Base-by-base conservation (phyloP, 92 coral and sea anemone species). In the Actinernus sp. region DNA sequence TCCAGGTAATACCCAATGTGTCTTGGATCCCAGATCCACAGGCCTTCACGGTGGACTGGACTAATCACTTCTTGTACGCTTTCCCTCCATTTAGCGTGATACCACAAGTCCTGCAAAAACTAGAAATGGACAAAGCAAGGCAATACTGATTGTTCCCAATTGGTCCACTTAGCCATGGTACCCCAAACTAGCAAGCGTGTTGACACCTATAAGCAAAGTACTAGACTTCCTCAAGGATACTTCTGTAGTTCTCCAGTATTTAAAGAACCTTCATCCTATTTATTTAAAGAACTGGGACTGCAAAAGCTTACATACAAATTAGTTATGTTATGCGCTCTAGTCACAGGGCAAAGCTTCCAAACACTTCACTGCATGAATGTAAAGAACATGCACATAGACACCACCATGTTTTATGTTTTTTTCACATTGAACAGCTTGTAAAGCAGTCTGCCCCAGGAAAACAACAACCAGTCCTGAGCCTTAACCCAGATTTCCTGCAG, bases 111-210 rank as follows among this genome's bases (percentile, higher is more conserved):
- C 31, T 81, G 60, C 69, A 64, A 53, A 73, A 45, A 28, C 21
- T 73, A 55, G 55, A 72, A 59, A 56, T 32, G 20, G 69, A 55
- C 33, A 74, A 82, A 26, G 64, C 76, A 16, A 74, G 26, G 78
- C 71, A 1, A 58, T 82, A 36, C 30, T 66, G 74, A 40, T 74
- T 56, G 73, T 64, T 25, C 73, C 89, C 62, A 66, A 65, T 20
- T 83, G 69, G 84, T 41, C 84, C 34, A 66, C 87, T 21, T 73
- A 78, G 51, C 58, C 76, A 37, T 85, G 87, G 92, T 85, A 71
- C 70, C 72, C 74, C 3, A 51, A 71, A n/a, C 38, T 84, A 41
- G 56, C 85, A 51, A 63, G 77, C 43, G 57, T 76, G 3, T 49
- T 70, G 63, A 61, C n/a, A n/a, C n/a, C n/a, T n/a, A n/a, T n/a